Conservation (phyloP, 2,113 vertebrate genomes). For the Aramus guarauna region DNA sequence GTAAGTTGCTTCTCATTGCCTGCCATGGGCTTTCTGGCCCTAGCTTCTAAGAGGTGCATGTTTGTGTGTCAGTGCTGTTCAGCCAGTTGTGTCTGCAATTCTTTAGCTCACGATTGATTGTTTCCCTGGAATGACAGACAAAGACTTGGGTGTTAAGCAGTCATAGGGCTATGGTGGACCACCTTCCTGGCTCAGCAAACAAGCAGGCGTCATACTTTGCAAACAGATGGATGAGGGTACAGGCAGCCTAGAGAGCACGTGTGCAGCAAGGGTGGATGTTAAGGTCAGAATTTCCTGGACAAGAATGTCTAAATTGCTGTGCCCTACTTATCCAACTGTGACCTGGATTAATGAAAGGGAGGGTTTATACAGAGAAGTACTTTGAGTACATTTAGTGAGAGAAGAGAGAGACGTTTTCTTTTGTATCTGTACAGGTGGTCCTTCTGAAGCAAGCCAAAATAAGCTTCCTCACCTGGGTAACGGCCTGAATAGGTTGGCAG, state of each 20-base stretch:
- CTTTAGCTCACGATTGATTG: not conserved
- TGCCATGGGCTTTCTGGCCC: not conserved
- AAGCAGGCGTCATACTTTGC: not conserved
- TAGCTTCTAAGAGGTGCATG: accelerated
- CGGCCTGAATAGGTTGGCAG: constrained; percentile 42
- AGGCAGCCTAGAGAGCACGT: not conserved
- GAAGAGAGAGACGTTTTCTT: constrained; percentile 38
- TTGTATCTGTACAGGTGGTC: constrained; percentile 47
- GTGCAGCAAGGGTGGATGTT: not conserved
- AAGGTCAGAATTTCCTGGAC: constrained; percentile 5
- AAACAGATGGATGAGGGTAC: not conserved
- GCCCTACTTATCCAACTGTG: constrained; percentile 33
- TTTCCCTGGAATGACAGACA: not conserved
- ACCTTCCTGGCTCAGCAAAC: not conserved
- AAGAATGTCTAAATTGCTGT: constrained; percentile 34
- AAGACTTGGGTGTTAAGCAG: not conserved
- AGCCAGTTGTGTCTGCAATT: not conserved
- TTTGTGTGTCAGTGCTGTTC: not conserved
- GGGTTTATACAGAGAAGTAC: constrained; percentile 4
- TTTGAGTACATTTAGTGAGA: not conserved
- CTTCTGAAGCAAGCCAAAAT: constrained; percentile 48
- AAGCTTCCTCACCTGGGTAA: constrained; percentile 57
- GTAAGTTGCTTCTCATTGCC: not conserved
- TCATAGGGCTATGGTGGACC: not conserved
- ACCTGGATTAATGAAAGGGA: constrained; percentile 40